Conservation (phyloP, 2,888 invertebrate genomes). For the Xylophagus ater region DNA sequence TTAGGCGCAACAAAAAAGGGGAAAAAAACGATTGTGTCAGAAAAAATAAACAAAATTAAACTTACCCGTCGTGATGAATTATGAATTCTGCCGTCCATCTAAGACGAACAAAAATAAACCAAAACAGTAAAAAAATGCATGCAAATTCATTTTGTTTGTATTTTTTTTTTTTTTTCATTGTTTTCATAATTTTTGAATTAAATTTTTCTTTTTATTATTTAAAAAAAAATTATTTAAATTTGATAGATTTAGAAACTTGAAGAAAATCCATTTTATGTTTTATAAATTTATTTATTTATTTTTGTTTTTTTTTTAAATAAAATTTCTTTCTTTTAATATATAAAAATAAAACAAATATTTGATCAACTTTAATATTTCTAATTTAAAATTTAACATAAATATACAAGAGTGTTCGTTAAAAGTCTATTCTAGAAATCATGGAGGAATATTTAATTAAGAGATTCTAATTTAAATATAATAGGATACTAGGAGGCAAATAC, state of each 20-base stretch:
- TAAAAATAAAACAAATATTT: not conserved
- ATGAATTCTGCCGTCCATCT: slow-evolving; percentile 43
- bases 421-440: too few relatives aligned
- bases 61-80: slow-evolving; percentile 42
- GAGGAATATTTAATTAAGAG: too few relatives aligned
- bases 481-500: too few relatives aligned
- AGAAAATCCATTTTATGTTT: not conserved
- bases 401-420: too few relatives aligned
- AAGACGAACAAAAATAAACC: slow-evolving; percentile 41
- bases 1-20: too few relatives aligned
- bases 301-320: slow-evolving; percentile 17
- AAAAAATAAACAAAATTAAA: slow-evolving; percentile 21
- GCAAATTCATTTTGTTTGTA: slow-evolving; percentile 24
- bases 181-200: slow-evolving; percentile 2
- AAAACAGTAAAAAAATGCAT: slow-evolving; percentile 38
- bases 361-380: not conserved
- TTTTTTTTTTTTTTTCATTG: slow-evolving; percentile 5
- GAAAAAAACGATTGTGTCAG: too few relatives aligned
- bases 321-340: slow-evolving; percentile 9
- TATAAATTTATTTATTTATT: not conserved
- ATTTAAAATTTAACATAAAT: too few relatives aligned
- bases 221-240: too few relatives aligned
- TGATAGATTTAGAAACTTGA: too few relatives aligned
- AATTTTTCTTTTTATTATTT: too few relatives aligned
- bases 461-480: too few relatives aligned